These are phyloP conservation scores for Austrolebias charrua DNA, from an alignment of 2,797 vertebrate species.

Conservation along the genomic window DNA sequence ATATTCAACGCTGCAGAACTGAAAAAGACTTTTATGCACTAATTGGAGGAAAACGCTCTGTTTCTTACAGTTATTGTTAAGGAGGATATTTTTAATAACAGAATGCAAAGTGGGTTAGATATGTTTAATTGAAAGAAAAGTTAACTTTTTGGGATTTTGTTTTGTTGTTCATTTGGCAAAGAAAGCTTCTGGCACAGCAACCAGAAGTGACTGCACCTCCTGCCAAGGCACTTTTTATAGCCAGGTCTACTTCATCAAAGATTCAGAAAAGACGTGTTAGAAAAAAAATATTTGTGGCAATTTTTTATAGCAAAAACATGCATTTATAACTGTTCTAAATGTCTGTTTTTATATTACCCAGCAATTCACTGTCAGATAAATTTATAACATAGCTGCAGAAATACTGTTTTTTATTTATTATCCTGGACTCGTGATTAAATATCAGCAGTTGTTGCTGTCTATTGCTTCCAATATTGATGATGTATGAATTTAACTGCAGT, in stretches of 20 bases:
- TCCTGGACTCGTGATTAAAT: conserved; percentile 48
- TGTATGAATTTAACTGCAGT: conserved; percentile 38
- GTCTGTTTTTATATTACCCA: conserved; percentile 16
- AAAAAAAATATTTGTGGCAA: conserved; percentile 50
- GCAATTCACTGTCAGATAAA: conserved; percentile 29
- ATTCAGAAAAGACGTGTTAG: conserved; percentile 52
- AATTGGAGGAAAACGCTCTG: no score
- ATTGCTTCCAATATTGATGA: conserved; percentile 44
- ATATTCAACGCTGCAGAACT: no score
- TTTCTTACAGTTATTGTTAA: background rate
- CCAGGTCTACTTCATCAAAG: conserved; percentile 49
- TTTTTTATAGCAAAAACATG: conserved; percentile 32
- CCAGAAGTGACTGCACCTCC: conserved; percentile 40
- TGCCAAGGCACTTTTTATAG: conserved; percentile 58
- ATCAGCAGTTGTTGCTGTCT: conserved; percentile 15
- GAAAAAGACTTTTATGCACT: no score
- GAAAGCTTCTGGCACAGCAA: conserved; percentile 34
- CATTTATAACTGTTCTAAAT: conserved; percentile 42
- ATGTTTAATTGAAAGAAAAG: conserved; percentile 37
- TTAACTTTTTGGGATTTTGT: conserved; percentile 33
- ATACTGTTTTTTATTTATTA: conserved; percentile 57
- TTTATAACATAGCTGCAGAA: conserved; percentile 24
- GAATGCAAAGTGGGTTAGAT: conserved; percentile 42
- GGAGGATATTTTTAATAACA: conserved; percentile 18
- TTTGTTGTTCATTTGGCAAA: conserved; percentile 41